Evolutionary conservation across 2,888 invertebrate species (phyloP), one percentile per base, ranked within the genome.

Genomic region (Drosophila austrosaltans): DNA sequence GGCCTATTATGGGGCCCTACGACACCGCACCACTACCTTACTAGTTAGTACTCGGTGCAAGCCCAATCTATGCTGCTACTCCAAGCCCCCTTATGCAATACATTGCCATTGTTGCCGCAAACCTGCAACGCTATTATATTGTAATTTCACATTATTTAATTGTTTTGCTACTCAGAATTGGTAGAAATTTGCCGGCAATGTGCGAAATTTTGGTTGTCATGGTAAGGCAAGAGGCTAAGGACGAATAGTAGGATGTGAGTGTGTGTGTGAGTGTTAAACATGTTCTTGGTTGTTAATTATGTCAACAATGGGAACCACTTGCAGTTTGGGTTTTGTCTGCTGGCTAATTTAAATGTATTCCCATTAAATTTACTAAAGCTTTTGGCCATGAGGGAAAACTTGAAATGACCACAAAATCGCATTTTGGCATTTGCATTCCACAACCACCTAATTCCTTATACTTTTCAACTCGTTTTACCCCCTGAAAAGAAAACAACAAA

Each of bases 71-170:
- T 32, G 32, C 69, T 44, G 16, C 6, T 5, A 30, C 39, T 7
- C 32, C 2, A 63, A 64, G 69, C 63, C 40, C 20, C 44, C 10
- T 10, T 36, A 25, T 20, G 20, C 22, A 22, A 42, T n/a, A 5
- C 8, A 10, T 40, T 30, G 44, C 28, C 28, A 22, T 42, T 64
- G 73, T 65, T 73, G 66, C 88, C 82, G 53, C 89, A 85, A 82
- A 72, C 82, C 82, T 79, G 71, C 86, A 87, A 74, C 73, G 89
- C 83, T 88, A 83, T 83, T 83, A 89, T 80, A 87, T 77, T 82
- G 82, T 79, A 87, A 85, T 89, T 82, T 82, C 63, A 70, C 83
- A 83, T 83, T 89, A 83, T 89, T 83, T 82, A 89, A 87, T 75
- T 85, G 89, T 77, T 77, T 81, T 79, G 78, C 61, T 57, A 42